Percentiles rank a stretch among this genome's conserved stretches.
These are phyloP conservation scores for Copidosoma floridanum DNA, from an alignment of 1,140 invertebrate genomes.

Conservation along the genomic window DNA sequence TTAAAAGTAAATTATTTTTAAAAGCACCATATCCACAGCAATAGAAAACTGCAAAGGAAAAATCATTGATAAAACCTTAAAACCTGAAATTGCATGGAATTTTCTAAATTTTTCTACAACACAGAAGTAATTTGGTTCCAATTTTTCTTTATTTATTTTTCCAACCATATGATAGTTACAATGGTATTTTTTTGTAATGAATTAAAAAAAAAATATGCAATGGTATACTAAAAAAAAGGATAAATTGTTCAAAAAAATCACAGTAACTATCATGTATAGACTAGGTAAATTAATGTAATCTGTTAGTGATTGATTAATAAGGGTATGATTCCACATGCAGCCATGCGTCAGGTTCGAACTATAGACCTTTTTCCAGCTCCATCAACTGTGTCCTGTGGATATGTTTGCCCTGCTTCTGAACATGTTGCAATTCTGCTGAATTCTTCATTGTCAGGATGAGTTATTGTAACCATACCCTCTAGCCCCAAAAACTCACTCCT, in stretches of 20 bases:
- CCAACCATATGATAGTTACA: too few relatives aligned
- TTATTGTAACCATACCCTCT: conserved; percentile 54
- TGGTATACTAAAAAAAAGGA: too few relatives aligned
- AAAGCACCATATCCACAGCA: conserved; percentile 22
- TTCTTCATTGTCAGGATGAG: conserved; percentile 50
- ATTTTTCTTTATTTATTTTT: too few relatives aligned
- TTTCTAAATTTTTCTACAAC: background rate
- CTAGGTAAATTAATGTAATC: background rate
- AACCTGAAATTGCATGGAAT: background rate
- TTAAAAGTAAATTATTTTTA: background rate
- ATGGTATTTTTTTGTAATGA: too few relatives aligned
- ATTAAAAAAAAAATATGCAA: too few relatives aligned
- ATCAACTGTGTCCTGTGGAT: conserved; percentile 46
- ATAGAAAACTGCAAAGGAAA: conserved; percentile 21
- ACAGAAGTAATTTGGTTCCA: background rate
- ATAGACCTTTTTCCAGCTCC: conserved; percentile 51
- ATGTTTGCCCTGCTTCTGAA: conserved; percentile 40
- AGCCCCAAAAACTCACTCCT: conserved; percentile 56
- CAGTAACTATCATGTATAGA: too few relatives aligned
- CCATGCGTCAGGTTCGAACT: conserved; percentile 36
- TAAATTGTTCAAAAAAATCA: too few relatives aligned
- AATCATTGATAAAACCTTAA: conserved; percentile 8
- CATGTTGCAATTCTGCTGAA: conserved; percentile 44
- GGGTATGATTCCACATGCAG: conserved; percentile 32
- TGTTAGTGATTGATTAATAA: background rate